Base-by-base conservation (phyloP, 1,140 invertebrate species). In the Cryptotermes secundus region DNA sequence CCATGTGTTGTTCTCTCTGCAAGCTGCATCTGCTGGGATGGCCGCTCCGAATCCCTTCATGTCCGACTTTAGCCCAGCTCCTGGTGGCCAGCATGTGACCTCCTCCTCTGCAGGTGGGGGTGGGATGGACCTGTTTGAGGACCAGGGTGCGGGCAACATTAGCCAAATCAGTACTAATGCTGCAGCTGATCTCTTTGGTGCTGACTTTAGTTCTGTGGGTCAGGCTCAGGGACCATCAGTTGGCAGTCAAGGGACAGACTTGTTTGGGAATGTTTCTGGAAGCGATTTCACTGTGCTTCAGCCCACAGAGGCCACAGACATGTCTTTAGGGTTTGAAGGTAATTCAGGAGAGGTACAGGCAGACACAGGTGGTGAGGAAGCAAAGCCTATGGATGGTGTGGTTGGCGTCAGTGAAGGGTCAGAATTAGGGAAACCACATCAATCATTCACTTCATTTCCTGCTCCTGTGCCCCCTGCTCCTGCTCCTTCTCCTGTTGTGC, bases 241-340 rank as follows among this genome's bases (percentile, higher is more conserved):
- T 65, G 80, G 49, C 49, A 72, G n/a, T 72, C 83, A 84, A 65
- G 49, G 35, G 80, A 82, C 88, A 87, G 90, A 90, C 87, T 87
- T 90, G 85, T 90, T 91, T 88, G 89, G 89, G 88, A 89, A 89
- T 86, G 83, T 79, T 49, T 86, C 87, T 86, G 88, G 89, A 85
- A 90, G 89, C 87, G 88, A 88, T 87, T 89, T 90, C 87, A 87
- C 87, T 87, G 88, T 79, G 1, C 35, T 84, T n/a, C 72, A 53
- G 36, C 87, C 82, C 86, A 88, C 26, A 88, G 87, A 84, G 87
- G 86, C 82, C 86, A 86, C 85, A 88, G 86, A 85, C 89, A 89
- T 34, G 38, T n/a, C 42, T 59, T 45, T 49, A 38, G 35, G 38
- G 10, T 49, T 49, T 45, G 81, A 82, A 31, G 42, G 24, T 36